These are phyloP conservation scores for Pseudeuparius sepicola DNA, from an alignment of 2,888 invertebrate genomes.

Conservation along the genomic window DNA sequence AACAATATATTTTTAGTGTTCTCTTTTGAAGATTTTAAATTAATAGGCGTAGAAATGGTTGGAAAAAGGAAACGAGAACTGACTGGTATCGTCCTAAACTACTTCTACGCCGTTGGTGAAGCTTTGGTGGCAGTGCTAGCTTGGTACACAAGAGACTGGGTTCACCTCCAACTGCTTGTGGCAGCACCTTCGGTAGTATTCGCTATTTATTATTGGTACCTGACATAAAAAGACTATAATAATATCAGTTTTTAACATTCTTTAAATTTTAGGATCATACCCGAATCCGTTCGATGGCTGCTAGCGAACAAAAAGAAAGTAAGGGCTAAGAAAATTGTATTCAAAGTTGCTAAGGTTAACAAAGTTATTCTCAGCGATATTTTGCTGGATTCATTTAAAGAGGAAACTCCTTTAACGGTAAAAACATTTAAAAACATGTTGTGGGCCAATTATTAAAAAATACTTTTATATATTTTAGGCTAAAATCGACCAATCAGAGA, in stretches of 20 bases:
- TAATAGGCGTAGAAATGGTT: slow-evolving; percentile 52
- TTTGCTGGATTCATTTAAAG: slow-evolving; percentile 39
- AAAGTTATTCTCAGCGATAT: slow-evolving; percentile 41
- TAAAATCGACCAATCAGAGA: no score
- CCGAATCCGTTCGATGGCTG: slow-evolving; percentile 59
- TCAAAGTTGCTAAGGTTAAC: slow-evolving; percentile 47
- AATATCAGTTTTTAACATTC: not conserved
- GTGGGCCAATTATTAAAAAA: no score
- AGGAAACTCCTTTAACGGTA: slow-evolving; percentile 21
- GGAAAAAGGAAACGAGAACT: slow-evolving; percentile 51
- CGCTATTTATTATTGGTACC: slow-evolving; percentile 50
- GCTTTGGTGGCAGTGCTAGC: slow-evolving; percentile 49
- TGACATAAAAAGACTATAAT: slow-evolving; percentile 10
- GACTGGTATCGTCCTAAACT: slow-evolving; percentile 51
- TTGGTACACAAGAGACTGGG: slow-evolving; percentile 51
- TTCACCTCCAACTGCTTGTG: slow-evolving; percentile 45
- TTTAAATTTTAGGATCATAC: slow-evolving; percentile 41
- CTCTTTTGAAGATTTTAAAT: no score
- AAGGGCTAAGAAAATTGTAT: slow-evolving; percentile 46
- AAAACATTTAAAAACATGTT: slow-evolving; percentile 1
- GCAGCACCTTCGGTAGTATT: slow-evolving; percentile 52
- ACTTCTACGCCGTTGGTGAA: slow-evolving; percentile 56
- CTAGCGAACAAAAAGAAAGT: slow-evolving; percentile 45
- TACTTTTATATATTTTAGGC: no score
- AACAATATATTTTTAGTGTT: no score